Conservation (phyloP, 1,140 invertebrate genomes). For the Scaptomyza hsui region DNA sequence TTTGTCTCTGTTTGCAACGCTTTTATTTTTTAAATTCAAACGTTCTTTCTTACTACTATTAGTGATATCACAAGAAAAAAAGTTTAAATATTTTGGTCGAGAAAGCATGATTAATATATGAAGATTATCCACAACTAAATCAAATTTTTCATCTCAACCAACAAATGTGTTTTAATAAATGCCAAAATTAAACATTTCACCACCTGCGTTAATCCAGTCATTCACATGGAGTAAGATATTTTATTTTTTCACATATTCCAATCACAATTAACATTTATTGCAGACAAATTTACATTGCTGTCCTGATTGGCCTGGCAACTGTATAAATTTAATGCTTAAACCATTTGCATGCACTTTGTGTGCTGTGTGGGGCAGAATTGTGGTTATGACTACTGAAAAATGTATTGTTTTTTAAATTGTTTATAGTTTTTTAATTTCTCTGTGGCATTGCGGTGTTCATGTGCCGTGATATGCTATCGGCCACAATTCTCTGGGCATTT, state of each 20-base stretch:
- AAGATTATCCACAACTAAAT: too few species aligned
- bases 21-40: too few species aligned
- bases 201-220: neutral
- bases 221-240: neutral
- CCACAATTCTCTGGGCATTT: slow-evolving; percentile 11
- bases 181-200: too few species aligned
- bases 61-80: too few species aligned
- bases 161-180: too few species aligned
- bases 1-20: neutral
- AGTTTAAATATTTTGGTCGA: too few species aligned
- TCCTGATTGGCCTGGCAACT: neutral
- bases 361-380: neutral
- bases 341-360: slow-evolving; percentile 2
- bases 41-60: too few species aligned
- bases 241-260: neutral
- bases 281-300: neutral
- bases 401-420: slow-evolving; percentile 37
- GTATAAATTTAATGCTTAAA: slow-evolving; percentile 7
- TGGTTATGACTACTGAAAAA: slow-evolving; percentile 5
- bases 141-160: too few species aligned
- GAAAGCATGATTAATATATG: too few species aligned
- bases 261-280: slow-evolving; percentile 3
- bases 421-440: slow-evolving; percentile 41
- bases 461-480: slow-evolving; percentile 12
- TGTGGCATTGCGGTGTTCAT: slow-evolving; percentile 22